Evolutionary conservation across 2,888 invertebrate species (phyloP), one percentile per base, ranked within the genome.

Genomic region (Doris montereyensis): DNA sequence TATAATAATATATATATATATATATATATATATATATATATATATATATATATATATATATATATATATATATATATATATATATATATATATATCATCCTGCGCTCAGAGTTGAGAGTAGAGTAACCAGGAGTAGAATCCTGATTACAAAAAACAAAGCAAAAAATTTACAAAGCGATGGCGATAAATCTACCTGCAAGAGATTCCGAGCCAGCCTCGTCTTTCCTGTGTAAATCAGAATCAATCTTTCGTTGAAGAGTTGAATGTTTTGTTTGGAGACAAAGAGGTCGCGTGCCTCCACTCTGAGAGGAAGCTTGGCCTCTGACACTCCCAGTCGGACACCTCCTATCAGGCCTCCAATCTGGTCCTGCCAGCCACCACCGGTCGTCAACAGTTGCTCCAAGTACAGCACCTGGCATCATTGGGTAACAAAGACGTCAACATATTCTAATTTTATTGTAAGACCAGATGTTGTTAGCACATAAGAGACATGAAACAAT

Each of bases 301-400:
- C 89, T 68, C 86, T 83, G 17, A 92, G 80, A 1, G 92, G 91
- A 8, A 91, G 86, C 76, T 83, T 83, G 1, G 89, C 85, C 57
- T 84, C 84, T 0, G 91, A 92, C 52, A 87, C 84, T 17, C 92
- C 92, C 41, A 92, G 85, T 77, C 92, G 92, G 35, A 93, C 83
- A 0, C 93, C 93, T 0, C 91, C 91, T 52, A 88, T 85, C 13
- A 93, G 84, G 0, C 93, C 93, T 24, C 93, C 93, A 1, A 93
- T 91, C 86, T 93, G 92, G 85, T 93, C 93, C 87, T 93, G 93
- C 93, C 93, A 93, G 0, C 93, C 93, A 1, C 93, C 93, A 2
- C 93, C 93, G 5, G 93, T 93, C 1, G 93, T 93, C 84, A 93
- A 86, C 83, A 93, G 84, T 85, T 93, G 93, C 83, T 93, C 93